phyloP scores from a whole-genome alignment of 2,888 invertebrate genomes.

The Heliconius ismenius region DNA sequence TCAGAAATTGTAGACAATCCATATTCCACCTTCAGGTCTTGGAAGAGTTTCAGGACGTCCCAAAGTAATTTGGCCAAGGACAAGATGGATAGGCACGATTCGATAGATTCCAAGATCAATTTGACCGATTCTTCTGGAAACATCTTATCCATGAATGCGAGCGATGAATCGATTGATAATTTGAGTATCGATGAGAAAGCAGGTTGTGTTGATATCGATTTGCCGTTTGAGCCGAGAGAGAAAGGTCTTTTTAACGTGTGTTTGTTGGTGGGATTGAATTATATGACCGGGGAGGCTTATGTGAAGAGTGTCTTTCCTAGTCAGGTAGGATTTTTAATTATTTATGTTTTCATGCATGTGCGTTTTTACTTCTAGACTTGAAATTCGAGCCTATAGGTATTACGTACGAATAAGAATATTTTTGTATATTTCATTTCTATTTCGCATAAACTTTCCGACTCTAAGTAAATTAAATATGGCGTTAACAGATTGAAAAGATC shows the following conservation, averaged over 20 bases:
- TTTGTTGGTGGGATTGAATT: conserved; percentile 85
- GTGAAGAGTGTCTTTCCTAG: conserved; percentile 87
- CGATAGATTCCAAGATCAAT: conserved; percentile 63
- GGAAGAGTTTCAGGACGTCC: conserved; percentile 75
- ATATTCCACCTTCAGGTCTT: conserved; percentile 73
- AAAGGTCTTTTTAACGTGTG: conserved; percentile 85
- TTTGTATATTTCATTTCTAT: too few relatives aligned
- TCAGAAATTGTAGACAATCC: conserved; percentile 65
- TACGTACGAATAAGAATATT: too few relatives aligned
- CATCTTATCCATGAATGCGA: conserved; percentile 59
- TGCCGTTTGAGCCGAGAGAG: conserved; percentile 68
- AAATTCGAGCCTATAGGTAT: too few relatives aligned
- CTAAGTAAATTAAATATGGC: too few relatives aligned
- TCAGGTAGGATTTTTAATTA: conserved; percentile 68
- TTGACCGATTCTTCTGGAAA: conserved; percentile 66
- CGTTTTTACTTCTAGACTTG: too few relatives aligned
- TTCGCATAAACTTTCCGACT: too few relatives aligned
- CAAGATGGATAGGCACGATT: conserved; percentile 54
- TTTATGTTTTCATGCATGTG: too few relatives aligned
- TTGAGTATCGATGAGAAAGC: conserved; percentile 70
- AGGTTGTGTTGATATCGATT: conserved; percentile 67
- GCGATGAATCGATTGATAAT: conserved; percentile 58
- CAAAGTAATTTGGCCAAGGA: conserved; percentile 62
- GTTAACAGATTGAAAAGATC: too few relatives aligned
- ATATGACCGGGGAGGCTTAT: conserved; percentile 85